Evolutionary conservation across 1,140 invertebrate genomes (phyloP).

Genomic region (Aphidius gifuensis): DNA sequence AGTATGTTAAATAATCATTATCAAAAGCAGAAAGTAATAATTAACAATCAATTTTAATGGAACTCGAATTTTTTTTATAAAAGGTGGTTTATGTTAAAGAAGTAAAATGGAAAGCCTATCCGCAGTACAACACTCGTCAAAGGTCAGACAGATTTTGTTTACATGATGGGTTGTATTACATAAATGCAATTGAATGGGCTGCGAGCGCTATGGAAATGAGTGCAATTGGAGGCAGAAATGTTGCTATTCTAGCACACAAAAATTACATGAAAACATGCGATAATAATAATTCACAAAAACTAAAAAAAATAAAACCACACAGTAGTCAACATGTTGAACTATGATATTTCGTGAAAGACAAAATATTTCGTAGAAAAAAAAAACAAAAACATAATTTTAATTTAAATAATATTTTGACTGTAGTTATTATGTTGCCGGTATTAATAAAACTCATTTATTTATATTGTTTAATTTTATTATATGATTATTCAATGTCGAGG

Average conservation of each 20-base stretch:
- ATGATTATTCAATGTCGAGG: too few species aligned
- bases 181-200: conserved; percentile 68
- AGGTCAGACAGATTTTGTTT: conserved; percentile 58
- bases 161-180: conserved; percentile 60
- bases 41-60: too few species aligned
- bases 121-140: conserved; percentile 54
- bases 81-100: too few species aligned
- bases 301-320: conserved; percentile 1
- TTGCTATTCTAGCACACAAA: conserved; percentile 59
- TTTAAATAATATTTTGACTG: too few species aligned
- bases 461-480: too few species aligned
- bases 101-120: conserved; percentile 63
- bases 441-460: too few species aligned
- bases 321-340: not conserved
- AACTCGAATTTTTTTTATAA: too few species aligned
- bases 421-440: too few species aligned
- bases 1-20: conserved; percentile 34
- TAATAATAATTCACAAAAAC: too few species aligned
- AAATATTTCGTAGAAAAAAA: too few species aligned
- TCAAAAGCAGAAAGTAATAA: too few species aligned
- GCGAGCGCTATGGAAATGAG: conserved; percentile 75
- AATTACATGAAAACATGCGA: conserved; percentile 28
- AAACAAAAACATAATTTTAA: too few species aligned
- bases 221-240: conserved; percentile 64
- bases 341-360: not conserved